Base-by-base conservation (phyloP, 2,888 invertebrate genomes). In the Pimpla rufipes region DNA sequence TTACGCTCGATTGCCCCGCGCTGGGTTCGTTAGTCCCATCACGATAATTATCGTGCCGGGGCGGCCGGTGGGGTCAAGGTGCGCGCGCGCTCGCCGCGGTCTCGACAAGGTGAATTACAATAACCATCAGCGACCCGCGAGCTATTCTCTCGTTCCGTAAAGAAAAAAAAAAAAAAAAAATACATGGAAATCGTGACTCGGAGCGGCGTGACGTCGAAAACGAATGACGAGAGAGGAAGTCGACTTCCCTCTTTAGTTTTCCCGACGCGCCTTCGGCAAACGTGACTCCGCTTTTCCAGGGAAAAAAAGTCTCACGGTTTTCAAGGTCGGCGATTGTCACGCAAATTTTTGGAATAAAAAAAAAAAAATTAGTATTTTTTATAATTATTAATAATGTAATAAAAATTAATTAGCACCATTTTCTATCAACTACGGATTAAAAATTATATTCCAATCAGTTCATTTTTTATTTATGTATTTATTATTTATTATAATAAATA, bases 1-100 rank as follows among this genome's bases (percentile, higher is more conserved):
- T 67, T 67, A 62, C 59, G 73, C 78, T 73, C 67, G 73, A 78
- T 82, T 67, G 73, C 40, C n/a, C 7, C 55, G 37, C 45, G 59
- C 59, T 7, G 62, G 67, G 68, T 80, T 59, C 74, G 40, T 75
- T 68, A 68, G 52, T 74, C 74, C 68, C 71, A 8, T 29, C 42
- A 18, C 16, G 57, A 79, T 79, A 73, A 73, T 79, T 23, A 66
- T 71, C 57, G 37, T 73, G 18, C 6, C 5, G n/a, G 52, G 68
- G 11, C 50, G 50, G 45, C 47, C 37, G 45, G 3, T 29, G 64
- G 23, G 73, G 67, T 52, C 67, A 50, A 59, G 79, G 68, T 42
- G 42, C 40, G 57, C 18, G 7, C 8, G 18, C 42, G n/a, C n/a
- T n/a, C 29, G 29, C 29, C 13, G 18, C 10, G 11, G 57, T 57